Percentiles rank a stretch among this genome's conserved stretches.
These are phyloP conservation scores for Leptinotarsa texana DNA, from an alignment of 1,140 invertebrate genomes.

Conservation along the genomic window DNA sequence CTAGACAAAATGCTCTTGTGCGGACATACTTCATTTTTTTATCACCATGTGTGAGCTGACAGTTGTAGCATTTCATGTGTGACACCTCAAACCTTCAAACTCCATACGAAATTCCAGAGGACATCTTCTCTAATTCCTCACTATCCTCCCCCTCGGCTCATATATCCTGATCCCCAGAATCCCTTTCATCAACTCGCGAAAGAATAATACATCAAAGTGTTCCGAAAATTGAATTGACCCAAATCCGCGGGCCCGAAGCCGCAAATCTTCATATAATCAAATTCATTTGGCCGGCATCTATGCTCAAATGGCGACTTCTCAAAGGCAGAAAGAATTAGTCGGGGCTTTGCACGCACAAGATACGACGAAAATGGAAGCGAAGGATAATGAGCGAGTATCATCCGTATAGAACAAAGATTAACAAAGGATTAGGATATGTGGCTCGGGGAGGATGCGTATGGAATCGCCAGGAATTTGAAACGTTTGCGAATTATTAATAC, in stretches of 20 bases:
- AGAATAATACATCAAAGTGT: conserved; percentile 1
- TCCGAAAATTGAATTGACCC: neutral
- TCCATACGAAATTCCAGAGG: too few relatives aligned
- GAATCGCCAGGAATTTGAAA: neutral
- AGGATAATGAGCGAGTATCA: conserved; percentile 6
- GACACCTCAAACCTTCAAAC: too few relatives aligned
- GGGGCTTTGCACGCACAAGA: neutral
- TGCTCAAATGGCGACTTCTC: neutral
- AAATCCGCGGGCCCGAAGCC: neutral
- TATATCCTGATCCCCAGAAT: neutral
- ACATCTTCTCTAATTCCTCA: too few relatives aligned
- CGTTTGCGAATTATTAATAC: too few relatives aligned
- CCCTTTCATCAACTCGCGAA: neutral
- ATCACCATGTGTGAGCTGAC: too few relatives aligned
- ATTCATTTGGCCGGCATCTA: neutral
- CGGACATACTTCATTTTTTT: too few relatives aligned
- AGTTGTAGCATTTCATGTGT: too few relatives aligned
- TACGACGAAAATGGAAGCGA: conserved; percentile 4
- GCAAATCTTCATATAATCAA: conserved; percentile 8
- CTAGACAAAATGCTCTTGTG: too few relatives aligned
- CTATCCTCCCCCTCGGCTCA: too few relatives aligned
- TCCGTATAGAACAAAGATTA: conserved; percentile 3
- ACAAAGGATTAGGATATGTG: neutral
- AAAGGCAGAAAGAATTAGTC: conserved; percentile 8
- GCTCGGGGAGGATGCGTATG: neutral